Evolutionary conservation across 2,888 invertebrate genomes (phyloP), one percentile per base, ranked within the genome.

Genomic region (Drepanosiphum platanoidis): DNA sequence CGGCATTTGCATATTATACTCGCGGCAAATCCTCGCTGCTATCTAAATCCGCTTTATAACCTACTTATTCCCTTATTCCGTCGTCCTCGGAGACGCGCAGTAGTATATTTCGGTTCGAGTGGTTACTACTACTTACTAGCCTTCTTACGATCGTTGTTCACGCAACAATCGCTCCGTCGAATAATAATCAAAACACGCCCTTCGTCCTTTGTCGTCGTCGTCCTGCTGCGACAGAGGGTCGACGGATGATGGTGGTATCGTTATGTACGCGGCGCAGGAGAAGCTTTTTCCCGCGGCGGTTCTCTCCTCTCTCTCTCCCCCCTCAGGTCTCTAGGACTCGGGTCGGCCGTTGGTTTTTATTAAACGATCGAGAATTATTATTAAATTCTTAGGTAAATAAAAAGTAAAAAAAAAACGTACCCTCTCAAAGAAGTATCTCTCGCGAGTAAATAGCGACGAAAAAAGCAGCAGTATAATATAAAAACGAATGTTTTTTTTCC

Each of bases 121-220:
- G 22, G 15, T 18, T 52, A 52, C 3, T 52, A 18, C 22, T n/a
- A n/a, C n/a, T 8, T 61, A 27, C 61, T 27, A 27, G n/a, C n/a
- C 61, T 27, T n/a, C 61, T 27, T n/a, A 61, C 15, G 15, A 75
- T 58, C 61, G 58, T 61, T 77, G 58, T 61, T 36, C 61, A 36
- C 36, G n/a, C 36, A 58, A 52, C 74, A 74, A 75, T 75, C 34
- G 58, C 15, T 34, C 34, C 27, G 15, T 9, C 9, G 8, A 58
- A 75, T 75, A 58, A 75, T 75, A 58, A 58, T 58, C 52, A 13
- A 58, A 75, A 75, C 36, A 75, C 36, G 4, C 34, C 75, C 15
- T 58, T 34, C 58, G 52, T 52, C 27, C 32, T 13, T n/a, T n/a
- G n/a, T 11, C 42, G 11, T 42, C 42, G 42, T 42, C 42, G 11